Base-by-base conservation (phyloP, 2,888 invertebrate genomes). In the Clepsis dumicolana region DNA sequence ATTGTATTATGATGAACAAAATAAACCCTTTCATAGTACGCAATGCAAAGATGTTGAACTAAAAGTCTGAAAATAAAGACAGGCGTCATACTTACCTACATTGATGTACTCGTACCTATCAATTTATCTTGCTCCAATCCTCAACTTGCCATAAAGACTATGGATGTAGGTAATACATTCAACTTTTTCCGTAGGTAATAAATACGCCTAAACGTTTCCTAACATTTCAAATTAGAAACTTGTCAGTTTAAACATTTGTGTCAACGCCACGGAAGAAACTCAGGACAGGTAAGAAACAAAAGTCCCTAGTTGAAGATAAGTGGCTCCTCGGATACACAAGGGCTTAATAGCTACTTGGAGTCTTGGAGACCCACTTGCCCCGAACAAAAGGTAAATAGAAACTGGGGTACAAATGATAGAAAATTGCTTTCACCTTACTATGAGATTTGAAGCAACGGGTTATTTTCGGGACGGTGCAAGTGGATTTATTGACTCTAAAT, bases 331-430 rank as follows among this genome's bases (percentile, higher is more conserved):
- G 56, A 38, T 57, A 35, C 56, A 56, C 70, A 57, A 87, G 85
- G 74, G 79, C 80, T 75, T 86, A 87, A 87, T 85, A 80, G 79
- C 80, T 78, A 80, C 82, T 81, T 73, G 70, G 70, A 75, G 75
- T 77, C 82, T 81, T 73, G 70, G 70, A 75, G 75, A 77, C 79
- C 80, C 78, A 79, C 79, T 83, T 65, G 48, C 52, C 24, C 59
- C 44, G 62, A 69, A 71, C 73, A 74, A 74, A 68, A 71, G 71
- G 65, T 32, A 41, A 62, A 70, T 70, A 54, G 57, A 29, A 59
- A 41, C 69, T 54, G 32, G 57, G 53, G 41, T 32, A 56, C 29
- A 50, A 50, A 57, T 56, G 41, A 53, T 61, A 56, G 25, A 67
- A 64, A 61, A 61, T 48, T 59, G 59, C 35, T 63, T 67, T 63